phyloP scores from a whole-genome alignment of 2,888 invertebrate species.

The Plebejus melissa region DNA sequence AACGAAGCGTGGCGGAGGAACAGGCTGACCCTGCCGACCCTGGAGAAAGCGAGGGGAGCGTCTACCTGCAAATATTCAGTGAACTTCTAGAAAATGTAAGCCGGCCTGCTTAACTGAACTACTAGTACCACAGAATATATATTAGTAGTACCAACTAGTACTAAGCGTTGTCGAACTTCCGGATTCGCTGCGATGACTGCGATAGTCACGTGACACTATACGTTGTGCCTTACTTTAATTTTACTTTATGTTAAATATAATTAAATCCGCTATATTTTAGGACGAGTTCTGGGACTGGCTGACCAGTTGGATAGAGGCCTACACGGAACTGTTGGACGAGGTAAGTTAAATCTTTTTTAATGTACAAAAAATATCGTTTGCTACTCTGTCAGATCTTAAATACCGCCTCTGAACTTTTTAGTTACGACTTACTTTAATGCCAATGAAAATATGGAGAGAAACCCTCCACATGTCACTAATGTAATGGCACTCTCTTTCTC shows the following conservation, averaged over 20 bases:
- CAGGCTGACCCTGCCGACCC: neutral
- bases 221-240: too few relatives aligned
- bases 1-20: neutral
- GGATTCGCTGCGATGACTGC: too few relatives aligned
- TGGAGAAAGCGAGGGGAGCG: neutral
- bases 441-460: too few relatives aligned
- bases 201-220: too few relatives aligned
- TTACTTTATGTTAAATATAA: too few relatives aligned
- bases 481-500: constrained; percentile 13
- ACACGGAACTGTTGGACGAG: constrained; percentile 35
- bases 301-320: constrained; percentile 37
- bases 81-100: constrained; percentile 7
- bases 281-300: constrained; percentile 40
- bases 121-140: too few relatives aligned
- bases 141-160: too few relatives aligned
- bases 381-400: too few relatives aligned
- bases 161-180: too few relatives aligned
- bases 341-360: constrained; percentile 28
- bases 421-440: too few relatives aligned
- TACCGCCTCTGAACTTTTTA: too few relatives aligned
- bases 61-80: neutral
- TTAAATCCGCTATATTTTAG: constrained; percentile 30
- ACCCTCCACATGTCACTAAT: neutral
- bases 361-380: neutral
- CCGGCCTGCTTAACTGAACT: too few relatives aligned